phyloP scores from a whole-genome alignment of 2,113 vertebrate species.

The Strix aluco region DNA sequence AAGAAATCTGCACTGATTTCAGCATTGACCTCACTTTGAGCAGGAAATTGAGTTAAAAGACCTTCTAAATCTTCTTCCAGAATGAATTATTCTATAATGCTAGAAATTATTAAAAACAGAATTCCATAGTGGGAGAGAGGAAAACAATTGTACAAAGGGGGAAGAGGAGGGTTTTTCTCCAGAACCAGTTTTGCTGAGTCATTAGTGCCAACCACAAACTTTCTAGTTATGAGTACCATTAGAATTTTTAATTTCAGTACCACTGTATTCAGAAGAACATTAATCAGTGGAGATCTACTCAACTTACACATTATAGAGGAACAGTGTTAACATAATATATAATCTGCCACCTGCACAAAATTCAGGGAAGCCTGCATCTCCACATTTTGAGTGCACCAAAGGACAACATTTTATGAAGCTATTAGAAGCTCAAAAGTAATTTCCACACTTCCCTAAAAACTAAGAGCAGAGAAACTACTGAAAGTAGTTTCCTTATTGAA shows the following conservation, averaged over 20 bases:
- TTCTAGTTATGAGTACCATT: neutral
- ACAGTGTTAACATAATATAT: neutral
- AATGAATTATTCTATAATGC: neutral
- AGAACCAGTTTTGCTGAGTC: neutral
- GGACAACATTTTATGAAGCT: neutral
- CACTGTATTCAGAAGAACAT: neutral
- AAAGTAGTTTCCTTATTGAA: too few species aligned
- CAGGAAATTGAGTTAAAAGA: neutral
- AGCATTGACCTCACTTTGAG: neutral
- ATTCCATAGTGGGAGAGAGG: neutral
- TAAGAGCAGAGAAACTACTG: neutral
- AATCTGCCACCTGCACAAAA: neutral
- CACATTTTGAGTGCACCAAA: neutral
- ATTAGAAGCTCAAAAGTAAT: neutral
- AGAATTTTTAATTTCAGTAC: neutral
- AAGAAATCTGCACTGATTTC: neutral
- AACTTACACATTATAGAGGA: neutral
- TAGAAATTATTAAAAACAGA: neutral
- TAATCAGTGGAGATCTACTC: neutral
- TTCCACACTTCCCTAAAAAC: neutral
- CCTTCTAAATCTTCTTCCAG: neutral
- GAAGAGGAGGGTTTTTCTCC: neutral
- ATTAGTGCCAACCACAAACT: neutral
- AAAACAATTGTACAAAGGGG: neutral
- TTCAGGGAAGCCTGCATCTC: neutral